phyloP scores from a whole-genome alignment of 2,888 invertebrate species.

The Saturnia pavonia region DNA sequence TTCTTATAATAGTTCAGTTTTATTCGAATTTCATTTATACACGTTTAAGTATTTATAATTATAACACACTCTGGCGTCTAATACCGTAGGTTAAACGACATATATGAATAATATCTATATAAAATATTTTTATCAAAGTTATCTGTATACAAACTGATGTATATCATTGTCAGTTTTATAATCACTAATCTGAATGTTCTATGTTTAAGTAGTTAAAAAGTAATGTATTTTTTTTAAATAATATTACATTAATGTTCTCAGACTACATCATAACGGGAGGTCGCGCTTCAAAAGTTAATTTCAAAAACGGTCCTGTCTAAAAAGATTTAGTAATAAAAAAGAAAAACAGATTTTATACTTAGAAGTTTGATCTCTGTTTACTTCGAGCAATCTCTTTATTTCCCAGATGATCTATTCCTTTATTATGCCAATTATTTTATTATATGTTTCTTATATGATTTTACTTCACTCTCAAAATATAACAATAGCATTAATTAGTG shows the following conservation, averaged over 20 bases:
- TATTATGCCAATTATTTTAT: conserved; percentile 21
- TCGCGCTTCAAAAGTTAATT: not conserved
- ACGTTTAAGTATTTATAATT: not conserved
- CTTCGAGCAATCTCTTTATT: conserved; percentile 13
- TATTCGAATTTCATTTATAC: not conserved
- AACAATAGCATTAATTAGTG: not conserved
- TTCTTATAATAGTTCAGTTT: not conserved
- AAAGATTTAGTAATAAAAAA: conserved; percentile 1
- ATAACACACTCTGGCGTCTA: not conserved
- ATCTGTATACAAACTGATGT: not conserved
- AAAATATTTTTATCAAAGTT: not conserved
- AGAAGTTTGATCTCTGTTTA: conserved; percentile 14
- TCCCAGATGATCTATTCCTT: conserved; percentile 8
- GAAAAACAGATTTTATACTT: conserved; percentile 13
- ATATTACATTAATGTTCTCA: too few relatives aligned
- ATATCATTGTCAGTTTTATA: not conserved
- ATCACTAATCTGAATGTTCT: not conserved
- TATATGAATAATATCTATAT: not conserved
- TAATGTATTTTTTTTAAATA: not conserved
- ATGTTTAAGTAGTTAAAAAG: not conserved
- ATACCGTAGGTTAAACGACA: not conserved
- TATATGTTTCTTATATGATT: not conserved
- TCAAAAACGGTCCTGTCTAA: not conserved
- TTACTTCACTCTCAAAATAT: not conserved
- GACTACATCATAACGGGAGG: not conserved